Evolutionary conservation across 2,888 invertebrate species (phyloP).

Genomic region (Choristoneura rosaceana): DNA sequence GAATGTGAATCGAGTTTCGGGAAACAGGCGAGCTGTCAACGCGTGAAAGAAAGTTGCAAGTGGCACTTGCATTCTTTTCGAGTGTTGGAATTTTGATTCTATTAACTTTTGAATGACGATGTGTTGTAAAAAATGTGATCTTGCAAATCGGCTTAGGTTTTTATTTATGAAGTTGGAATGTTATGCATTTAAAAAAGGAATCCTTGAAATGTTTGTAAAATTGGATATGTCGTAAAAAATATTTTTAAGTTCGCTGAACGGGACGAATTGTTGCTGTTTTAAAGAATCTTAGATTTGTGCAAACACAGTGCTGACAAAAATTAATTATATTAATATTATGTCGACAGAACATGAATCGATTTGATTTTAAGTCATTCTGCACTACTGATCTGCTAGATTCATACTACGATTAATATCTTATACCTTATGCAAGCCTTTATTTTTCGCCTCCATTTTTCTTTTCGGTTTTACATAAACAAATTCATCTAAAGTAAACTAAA

Average conservation of each 20-base stretch:
- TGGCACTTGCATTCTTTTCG: background rate
- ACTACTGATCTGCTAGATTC: too few species aligned
- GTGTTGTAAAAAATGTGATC: background rate
- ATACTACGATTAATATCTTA: too few species aligned
- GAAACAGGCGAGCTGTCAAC: slow-evolving; percentile 4
- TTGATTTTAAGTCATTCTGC: too few species aligned
- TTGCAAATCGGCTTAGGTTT: background rate
- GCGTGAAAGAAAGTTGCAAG: slow-evolving; percentile 9
- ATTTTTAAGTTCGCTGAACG: too few species aligned
- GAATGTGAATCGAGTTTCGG: background rate
- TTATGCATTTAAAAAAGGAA: background rate
- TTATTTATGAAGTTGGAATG: background rate
- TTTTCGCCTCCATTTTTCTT: background rate
- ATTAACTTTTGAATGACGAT: background rate
- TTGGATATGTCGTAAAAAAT: too few species aligned
- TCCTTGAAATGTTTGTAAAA: too few species aligned
- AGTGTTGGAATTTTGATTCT: background rate
- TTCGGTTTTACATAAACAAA: background rate
- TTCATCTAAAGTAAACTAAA: background rate
- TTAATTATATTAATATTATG: too few species aligned
- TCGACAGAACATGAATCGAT: too few species aligned
- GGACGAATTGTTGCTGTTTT: too few species aligned
- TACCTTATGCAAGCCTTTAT: too few species aligned
- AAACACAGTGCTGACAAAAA: too few species aligned
- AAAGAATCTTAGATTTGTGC: too few species aligned